Base-by-base conservation (phyloP, 2,113 vertebrate genomes). In the Actinemys pallida region DNA sequence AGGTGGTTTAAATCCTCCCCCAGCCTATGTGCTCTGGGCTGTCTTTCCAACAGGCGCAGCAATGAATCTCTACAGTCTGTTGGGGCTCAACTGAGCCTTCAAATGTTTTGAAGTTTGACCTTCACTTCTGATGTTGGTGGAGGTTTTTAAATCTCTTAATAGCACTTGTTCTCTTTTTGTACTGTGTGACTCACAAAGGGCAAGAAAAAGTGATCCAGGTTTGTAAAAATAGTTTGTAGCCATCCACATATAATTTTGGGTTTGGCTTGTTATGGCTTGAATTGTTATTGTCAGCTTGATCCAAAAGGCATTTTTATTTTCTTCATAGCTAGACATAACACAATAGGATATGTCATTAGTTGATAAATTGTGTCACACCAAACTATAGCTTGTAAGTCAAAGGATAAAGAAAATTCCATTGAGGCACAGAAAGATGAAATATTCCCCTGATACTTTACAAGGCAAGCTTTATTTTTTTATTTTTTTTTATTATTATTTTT, bases 11-110 rank as follows among this genome's bases (percentile, higher is more conserved):
- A 49, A 54, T 72, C 19, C 35, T 81, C 14, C 50, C 81, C 2
- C 7, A 42, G 83, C 65, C 75, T 78, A 39, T 8, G 8, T 20
- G 1, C 0, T 0, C 0, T 0, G 13, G 0, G 0, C 10, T 12
- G 8, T 31, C n/a, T 69, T 79, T 90, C 80, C 50, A 53, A 65
- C 29, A 91, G 56, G 4, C 1, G 17, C 0, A 10, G 31, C 20
- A 42, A 12, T 62, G 62, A 92, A 75, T 14, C 3, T 86, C 45
- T 81, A 9, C 59, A 52, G 82, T 29, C 17, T 53, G 6, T 57
- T 45, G 29, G 29, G 45, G 24, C 22, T 76, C 35, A 69, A n/a
- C 11, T 78, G 75, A 42, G 11, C 88, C 56, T 90, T 56, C 39
- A 72, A n/a, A 27, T 8, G 22, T 78, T 69, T 83, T 81, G 25